Evolutionary conservation across 2,797 vertebrate species (phyloP).

Genomic region (Atherinosoma microstoma): DNA sequence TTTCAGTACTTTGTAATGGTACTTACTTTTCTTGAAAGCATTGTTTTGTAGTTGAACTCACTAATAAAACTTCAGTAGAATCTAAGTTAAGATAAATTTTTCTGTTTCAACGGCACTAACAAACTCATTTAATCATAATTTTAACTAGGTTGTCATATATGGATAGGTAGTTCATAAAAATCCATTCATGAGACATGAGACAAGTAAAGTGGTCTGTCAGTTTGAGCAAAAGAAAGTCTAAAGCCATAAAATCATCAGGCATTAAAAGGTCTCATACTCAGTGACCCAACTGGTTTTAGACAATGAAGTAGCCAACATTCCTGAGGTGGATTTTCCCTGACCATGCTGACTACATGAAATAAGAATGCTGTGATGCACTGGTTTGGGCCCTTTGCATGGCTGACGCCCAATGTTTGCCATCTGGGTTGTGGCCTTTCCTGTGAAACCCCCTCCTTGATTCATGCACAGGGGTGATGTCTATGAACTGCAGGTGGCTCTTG

Average conservation of each 20-base stretch:
- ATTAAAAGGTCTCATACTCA: slow-evolving; percentile 19
- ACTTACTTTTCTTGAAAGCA: neutral
- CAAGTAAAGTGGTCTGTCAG: neutral
- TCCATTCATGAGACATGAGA: neutral
- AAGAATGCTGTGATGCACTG: slow-evolving; percentile 64
- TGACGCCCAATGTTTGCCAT: slow-evolving; percentile 52
- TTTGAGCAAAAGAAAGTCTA: slow-evolving; percentile 3
- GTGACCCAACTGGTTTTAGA: slow-evolving; percentile 23
- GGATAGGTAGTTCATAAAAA: neutral
- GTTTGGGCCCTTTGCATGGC: slow-evolving; percentile 22
- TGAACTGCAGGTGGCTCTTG: slow-evolving; percentile 77
- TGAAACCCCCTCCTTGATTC: slow-evolving; percentile 32
- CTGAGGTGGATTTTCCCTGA: slow-evolving; percentile 59
- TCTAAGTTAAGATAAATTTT: neutral
- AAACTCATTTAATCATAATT: neutral
- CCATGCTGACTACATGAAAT: slow-evolving; percentile 47
- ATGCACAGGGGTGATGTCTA: slow-evolving; percentile 51
- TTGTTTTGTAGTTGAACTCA: neutral
- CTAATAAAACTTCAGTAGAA: neutral
- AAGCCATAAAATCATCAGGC: neutral
- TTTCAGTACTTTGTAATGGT: too few relatives aligned
- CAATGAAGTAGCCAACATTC: slow-evolving; percentile 32
- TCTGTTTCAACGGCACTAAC: neutral
- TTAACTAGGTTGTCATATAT: neutral
- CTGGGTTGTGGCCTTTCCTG: slow-evolving; percentile 57